Evolutionary conservation across 2,797 vertebrate species (phyloP).

Genomic region (Fistularia commersonii): DNA sequence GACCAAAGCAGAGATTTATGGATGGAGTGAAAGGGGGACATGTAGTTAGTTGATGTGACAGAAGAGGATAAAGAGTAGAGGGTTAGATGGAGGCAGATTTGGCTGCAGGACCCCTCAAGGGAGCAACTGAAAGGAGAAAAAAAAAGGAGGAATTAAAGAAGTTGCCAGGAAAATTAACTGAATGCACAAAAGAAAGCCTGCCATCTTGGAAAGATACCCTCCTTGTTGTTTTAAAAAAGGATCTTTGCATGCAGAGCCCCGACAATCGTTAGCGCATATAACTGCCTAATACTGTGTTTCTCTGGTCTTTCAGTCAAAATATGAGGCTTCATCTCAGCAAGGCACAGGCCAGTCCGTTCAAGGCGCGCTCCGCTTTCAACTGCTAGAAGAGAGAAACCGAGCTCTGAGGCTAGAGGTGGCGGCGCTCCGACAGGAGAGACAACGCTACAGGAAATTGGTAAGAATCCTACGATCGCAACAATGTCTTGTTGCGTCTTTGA

Average conservation of each 20-base stretch:
- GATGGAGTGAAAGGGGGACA: no score
- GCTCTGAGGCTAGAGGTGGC: conserved; percentile 67
- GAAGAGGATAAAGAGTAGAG: no score
- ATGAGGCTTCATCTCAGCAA: conserved; percentile 61
- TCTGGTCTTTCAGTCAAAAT: conserved; percentile 65
- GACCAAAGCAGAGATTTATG: no score
- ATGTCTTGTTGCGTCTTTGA: not conserved
- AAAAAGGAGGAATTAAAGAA: no score
- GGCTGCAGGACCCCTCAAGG: no score
- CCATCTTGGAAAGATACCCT: no score
- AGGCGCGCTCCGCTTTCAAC: conserved; percentile 45
- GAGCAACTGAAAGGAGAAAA: no score
- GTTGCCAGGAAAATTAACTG: not conserved
- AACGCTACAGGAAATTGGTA: conserved; percentile 65
- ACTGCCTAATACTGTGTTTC: not conserved
- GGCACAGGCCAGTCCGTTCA: conserved; percentile 42
- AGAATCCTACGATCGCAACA: conserved; percentile 26
- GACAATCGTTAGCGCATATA: no score
- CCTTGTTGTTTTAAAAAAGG: no score
- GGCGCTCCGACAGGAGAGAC: conserved; percentile 59
- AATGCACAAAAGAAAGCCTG: not conserved
- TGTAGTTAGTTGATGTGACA: no score
- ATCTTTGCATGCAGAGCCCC: no score
- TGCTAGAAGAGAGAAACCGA: conserved; percentile 67
- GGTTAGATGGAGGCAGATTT: no score